phyloP scores from a whole-genome alignment of 2,888 invertebrate species.

The Cyaniris semiargus region DNA sequence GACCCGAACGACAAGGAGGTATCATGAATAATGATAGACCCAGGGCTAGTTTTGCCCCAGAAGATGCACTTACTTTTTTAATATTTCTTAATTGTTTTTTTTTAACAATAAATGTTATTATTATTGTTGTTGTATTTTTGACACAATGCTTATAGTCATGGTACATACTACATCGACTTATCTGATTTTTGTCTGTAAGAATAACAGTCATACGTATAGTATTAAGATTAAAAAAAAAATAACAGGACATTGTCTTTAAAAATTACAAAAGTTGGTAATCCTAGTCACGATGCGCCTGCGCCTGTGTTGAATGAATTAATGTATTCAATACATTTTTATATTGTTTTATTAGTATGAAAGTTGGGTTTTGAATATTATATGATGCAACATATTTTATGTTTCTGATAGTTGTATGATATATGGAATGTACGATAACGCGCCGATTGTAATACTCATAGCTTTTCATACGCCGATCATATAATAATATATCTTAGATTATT shows the following conservation, averaged over 20 bases:
- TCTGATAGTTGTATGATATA: slow-evolving; percentile 35
- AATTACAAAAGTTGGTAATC: neutral
- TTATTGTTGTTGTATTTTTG: too few relatives aligned
- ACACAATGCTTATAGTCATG: too few relatives aligned
- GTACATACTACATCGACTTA: too few relatives aligned
- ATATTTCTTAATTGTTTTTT: too few relatives aligned
- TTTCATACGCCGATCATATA: slow-evolving; percentile 23
- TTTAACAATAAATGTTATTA: too few relatives aligned
- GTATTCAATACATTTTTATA: slow-evolving; percentile 68
- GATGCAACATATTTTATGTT: slow-evolving; percentile 56
- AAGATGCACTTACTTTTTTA: too few relatives aligned
- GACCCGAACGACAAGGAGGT: too few relatives aligned
- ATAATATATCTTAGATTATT: slow-evolving; percentile 25
- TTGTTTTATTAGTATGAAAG: slow-evolving; percentile 75
- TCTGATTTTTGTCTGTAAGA: too few relatives aligned
- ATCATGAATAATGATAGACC: too few relatives aligned
- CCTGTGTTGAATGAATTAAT: slow-evolving; percentile 71
- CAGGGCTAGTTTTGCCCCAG: too few relatives aligned
- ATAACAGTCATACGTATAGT: neutral
- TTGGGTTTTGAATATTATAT: slow-evolving; percentile 60
- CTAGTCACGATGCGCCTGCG: slow-evolving; percentile 36
- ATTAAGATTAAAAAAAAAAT: neutral
- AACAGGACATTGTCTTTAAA: neutral
- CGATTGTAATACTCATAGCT: slow-evolving; percentile 23
- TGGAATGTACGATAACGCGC: slow-evolving; percentile 17